Evolutionary conservation across 1,140 invertebrate genomes (phyloP).

Genomic region (Formica exsecta): DNA sequence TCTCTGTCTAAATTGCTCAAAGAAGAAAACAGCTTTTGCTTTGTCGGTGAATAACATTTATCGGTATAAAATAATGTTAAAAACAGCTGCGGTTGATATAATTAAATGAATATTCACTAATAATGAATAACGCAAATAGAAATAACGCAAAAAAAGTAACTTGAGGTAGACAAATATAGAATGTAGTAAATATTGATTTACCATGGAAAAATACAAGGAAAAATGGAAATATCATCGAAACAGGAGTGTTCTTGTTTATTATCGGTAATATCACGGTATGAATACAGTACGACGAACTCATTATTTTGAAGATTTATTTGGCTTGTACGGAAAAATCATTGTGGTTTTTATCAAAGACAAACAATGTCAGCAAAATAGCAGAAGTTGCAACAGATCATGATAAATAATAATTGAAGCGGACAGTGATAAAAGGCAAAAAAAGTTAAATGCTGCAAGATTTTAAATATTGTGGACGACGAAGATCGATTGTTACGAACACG

Average conservation of each 20-base stretch:
- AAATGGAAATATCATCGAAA: constrained; percentile 2
- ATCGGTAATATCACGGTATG: background rate
- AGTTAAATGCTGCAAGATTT: constrained; percentile 30
- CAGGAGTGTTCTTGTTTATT: background rate
- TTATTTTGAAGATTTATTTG: constrained; percentile 31
- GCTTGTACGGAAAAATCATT: background rate
- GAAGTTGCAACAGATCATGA: background rate
- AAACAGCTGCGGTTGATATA: constrained; percentile 23
- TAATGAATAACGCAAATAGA: background rate
- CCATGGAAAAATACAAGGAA: background rate
- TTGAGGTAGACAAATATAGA: background rate
- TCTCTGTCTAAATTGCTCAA: background rate
- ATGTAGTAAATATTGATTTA: constrained; percentile 7
- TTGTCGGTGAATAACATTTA: background rate
- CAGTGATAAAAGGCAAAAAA: background rate
- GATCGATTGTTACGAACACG: constrained; percentile 6
- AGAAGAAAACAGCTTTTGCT: background rate
- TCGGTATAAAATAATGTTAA: background rate
- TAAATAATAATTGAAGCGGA: constrained; percentile 16
- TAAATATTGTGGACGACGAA: background rate
- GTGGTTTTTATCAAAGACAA: constrained; percentile 22
- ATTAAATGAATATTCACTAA: constrained; percentile 4
- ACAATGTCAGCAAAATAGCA: background rate
- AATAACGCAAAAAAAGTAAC: background rate
- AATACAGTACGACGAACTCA: background rate